These are phyloP conservation scores for Graphium colonna DNA, from an alignment of 2,888 invertebrate species.

Conservation along the genomic window DNA sequence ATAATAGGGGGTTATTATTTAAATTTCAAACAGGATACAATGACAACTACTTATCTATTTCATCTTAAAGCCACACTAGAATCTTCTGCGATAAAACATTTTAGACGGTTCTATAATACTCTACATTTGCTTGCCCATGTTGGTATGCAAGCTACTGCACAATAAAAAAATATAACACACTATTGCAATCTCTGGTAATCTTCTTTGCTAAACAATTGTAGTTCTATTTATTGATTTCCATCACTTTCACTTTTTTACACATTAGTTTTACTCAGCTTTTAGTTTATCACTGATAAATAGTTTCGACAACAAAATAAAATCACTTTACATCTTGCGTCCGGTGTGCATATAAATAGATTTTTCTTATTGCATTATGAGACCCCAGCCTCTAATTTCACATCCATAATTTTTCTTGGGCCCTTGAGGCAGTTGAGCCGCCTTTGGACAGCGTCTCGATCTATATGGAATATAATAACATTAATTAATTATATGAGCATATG, in stretches of 20 bases:
- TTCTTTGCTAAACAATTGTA: constrained; percentile 50
- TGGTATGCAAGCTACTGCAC: constrained; percentile 49
- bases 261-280: constrained; percentile 52
- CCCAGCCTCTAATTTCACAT: constrained; percentile 73
- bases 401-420: constrained; percentile 73
- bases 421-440: constrained; percentile 86
- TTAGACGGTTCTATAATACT: constrained; percentile 46
- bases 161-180: constrained; percentile 75
- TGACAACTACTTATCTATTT: constrained; percentile 36
- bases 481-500: too few relatives aligned
- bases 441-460: constrained; percentile 98
- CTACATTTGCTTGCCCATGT: constrained; percentile 40
- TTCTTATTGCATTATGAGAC: constrained; percentile 71
- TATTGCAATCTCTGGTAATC: constrained; percentile 72
- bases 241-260: constrained; percentile 69
- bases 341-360: constrained; percentile 54
- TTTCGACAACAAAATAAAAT: constrained; percentile 75
- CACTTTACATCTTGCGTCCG: constrained; percentile 68
- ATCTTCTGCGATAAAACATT: constrained; percentile 42
- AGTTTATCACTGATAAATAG: constrained; percentile 52
- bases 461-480: too few relatives aligned
- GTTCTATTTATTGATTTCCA: constrained; percentile 52
- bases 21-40: constrained; percentile 20
- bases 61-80: constrained; percentile 25
- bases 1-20: constrained; percentile 35